Evolutionary conservation across 1,140 invertebrate species (phyloP).

Genomic region (Trachymyrmex septentrionalis): DNA sequence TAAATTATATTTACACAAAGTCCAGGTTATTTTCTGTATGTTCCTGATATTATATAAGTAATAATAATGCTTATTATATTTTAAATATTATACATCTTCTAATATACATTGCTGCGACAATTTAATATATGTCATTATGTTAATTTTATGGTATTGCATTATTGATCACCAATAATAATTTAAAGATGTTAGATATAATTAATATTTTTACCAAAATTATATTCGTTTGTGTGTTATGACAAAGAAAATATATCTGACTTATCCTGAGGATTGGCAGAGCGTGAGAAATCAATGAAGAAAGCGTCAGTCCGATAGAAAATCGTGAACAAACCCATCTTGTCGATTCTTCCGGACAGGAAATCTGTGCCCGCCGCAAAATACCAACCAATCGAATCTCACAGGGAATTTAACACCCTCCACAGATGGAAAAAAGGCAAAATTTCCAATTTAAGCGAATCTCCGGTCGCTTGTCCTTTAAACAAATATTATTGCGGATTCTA

Average conservation of each 20-base stretch:
- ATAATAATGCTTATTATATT: background rate
- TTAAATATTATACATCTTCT: background rate
- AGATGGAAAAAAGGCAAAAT: conserved; percentile 81
- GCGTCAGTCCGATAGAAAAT: conserved; percentile 58
- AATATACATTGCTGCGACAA: background rate
- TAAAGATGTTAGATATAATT: background rate
- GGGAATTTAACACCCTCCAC: conserved; percentile 85
- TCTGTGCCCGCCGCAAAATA: conserved; percentile 77
- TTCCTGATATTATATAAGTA: background rate
- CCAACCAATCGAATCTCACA: conserved; percentile 86
- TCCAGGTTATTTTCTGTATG: background rate
- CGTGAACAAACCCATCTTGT: conserved; percentile 76
- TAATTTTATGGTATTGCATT: background rate
- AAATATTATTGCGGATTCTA: conserved; percentile 69
- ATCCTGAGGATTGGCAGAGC: background rate
- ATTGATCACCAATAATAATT: background rate
- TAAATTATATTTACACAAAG: background rate
- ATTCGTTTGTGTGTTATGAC: background rate
- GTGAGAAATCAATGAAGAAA: conserved; percentile 40
- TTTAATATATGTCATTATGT: background rate
- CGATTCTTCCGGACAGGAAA: conserved; percentile 82
- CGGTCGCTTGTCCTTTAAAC: conserved; percentile 79
- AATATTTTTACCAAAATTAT: background rate
- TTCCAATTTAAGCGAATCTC: conserved; percentile 85
- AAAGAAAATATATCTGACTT: background rate